These are phyloP conservation scores for Drosophila rhopaloa DNA, from an alignment of 1,140 invertebrate species.

Conservation along the genomic window DNA sequence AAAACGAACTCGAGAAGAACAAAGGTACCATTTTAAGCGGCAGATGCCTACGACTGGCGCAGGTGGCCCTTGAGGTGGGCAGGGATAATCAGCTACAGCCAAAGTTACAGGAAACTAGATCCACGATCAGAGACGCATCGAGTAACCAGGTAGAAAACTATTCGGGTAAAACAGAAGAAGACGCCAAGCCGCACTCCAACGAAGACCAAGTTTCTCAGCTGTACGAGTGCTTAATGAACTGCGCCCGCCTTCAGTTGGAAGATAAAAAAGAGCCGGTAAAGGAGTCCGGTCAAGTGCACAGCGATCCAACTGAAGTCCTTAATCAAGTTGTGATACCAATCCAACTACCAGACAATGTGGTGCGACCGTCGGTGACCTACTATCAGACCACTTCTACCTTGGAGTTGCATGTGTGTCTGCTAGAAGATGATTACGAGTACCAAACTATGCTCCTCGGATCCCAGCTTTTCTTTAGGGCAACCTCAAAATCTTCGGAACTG, in stretches of 20 bases:
- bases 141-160: not conserved
- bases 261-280: not conserved
- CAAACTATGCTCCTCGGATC: not conserved
- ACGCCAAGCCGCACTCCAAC: not conserved
- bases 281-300: not conserved
- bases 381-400: slow-evolving; percentile 44
- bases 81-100: no score
- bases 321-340: not conserved
- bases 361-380: slow-evolving; percentile 35
- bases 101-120: not conserved
- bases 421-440: slow-evolving; percentile 22
- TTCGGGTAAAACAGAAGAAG: not conserved
- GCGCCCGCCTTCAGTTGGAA: not conserved
- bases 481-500: not conserved
- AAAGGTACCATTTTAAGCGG: no score
- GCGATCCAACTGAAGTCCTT: not conserved
- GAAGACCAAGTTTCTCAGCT: not conserved
- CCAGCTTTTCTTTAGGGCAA: slow-evolving; percentile 25
- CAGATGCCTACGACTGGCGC: not conserved
- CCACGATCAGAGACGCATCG: rapidly evolving
- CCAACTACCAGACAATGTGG: not conserved
- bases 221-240: not conserved
- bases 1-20: not conserved
- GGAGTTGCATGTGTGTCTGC: slow-evolving; percentile 38
- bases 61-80: not conserved